Base-by-base conservation (phyloP, 2,797 vertebrate genomes). In the Sebastes umbrosus region DNA sequence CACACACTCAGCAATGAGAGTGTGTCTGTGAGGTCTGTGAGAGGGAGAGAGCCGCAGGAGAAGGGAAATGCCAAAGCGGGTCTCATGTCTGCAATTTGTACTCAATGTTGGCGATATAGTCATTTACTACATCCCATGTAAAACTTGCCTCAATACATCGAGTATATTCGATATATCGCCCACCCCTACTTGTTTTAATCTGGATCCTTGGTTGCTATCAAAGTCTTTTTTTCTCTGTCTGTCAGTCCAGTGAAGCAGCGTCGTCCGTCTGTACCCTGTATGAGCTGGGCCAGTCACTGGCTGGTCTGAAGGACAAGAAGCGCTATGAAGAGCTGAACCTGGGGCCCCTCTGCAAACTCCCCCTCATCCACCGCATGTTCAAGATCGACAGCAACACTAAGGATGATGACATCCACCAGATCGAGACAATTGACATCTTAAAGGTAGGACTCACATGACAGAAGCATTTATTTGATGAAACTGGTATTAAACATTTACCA, bases 281-380 rank as follows among this genome's bases (percentile, higher is more conserved):
- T 4, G 96, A 97, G 91, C 77, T 97, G 65, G 94, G 94, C 46
- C 94, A 94, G 65, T 84, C 92, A 1, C 85, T 97, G 75, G 96
- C 95, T 0, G 87, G 84, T 16, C 91, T 97, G 43, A 96, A 97
- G 89, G 87, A 95, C 92, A 96, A 96, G 91, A 95, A 94, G 69
- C 93, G 46, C 39, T 97, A 94, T 12, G 95, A 96, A 34, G 96
- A 97, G 82, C 93, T 97, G 43, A 91, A 94, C 83, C 85, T 97
- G 27, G 96, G 96, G 18, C 96, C 96, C 2, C 95, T 97, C 62
- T 97, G 96, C 92, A 96, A 95, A 80, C 85, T 96, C 2, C 96
- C 96, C 0, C 32, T 95, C 2, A 59, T 97, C 75, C 94, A 95
- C 75, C 93, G 91, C 87, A 84, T 96, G 85, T 97, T 97, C 79